Percentiles rank a stretch among this genome's conserved stretches.
Evolutionary conservation across 2,797 vertebrate species (phyloP).

Genomic region (Molothrus aeneus): DNA sequence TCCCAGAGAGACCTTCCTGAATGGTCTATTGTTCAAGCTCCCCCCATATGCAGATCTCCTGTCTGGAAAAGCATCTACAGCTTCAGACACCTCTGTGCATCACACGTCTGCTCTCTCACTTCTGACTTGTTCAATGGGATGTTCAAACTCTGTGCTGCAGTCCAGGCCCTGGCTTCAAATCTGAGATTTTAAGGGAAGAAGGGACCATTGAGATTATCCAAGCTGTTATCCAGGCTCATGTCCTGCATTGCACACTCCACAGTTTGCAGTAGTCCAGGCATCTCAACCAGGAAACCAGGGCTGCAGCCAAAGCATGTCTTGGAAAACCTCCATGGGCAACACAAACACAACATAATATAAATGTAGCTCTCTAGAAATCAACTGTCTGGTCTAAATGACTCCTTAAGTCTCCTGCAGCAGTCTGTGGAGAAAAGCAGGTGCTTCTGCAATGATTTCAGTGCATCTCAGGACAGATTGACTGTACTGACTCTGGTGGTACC

Average conservation of each 20-base stretch:
- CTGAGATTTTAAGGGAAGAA: not conserved
- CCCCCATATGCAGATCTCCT: slow-evolving; percentile 45
- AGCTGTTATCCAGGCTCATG: not conserved
- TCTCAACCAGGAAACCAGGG: not conserved
- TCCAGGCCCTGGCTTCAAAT: not conserved
- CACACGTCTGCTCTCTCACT: not conserved
- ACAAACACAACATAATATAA: not conserved
- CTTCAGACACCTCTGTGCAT: not conserved
- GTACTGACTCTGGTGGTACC: not conserved
- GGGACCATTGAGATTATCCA: not conserved
- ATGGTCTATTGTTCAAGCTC: slow-evolving; percentile 44
- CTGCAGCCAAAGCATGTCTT: not conserved
- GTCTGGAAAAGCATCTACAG: slow-evolving; percentile 56
- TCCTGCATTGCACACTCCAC: not conserved
- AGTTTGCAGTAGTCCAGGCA: not conserved
- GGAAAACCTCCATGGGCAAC: not conserved
- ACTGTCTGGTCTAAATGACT: not conserved
- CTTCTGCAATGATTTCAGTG: not conserved
- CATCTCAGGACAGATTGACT: not conserved
- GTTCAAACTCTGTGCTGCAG: not conserved
- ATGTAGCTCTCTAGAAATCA: not conserved
- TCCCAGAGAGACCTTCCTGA: slow-evolving; percentile 36
- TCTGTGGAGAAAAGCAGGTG: not conserved
- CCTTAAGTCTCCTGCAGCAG: not conserved
- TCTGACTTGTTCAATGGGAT: not conserved